Evolutionary conservation across 2,888 invertebrate genomes (phyloP).

Genomic region (Drosophila anomelani): DNA sequence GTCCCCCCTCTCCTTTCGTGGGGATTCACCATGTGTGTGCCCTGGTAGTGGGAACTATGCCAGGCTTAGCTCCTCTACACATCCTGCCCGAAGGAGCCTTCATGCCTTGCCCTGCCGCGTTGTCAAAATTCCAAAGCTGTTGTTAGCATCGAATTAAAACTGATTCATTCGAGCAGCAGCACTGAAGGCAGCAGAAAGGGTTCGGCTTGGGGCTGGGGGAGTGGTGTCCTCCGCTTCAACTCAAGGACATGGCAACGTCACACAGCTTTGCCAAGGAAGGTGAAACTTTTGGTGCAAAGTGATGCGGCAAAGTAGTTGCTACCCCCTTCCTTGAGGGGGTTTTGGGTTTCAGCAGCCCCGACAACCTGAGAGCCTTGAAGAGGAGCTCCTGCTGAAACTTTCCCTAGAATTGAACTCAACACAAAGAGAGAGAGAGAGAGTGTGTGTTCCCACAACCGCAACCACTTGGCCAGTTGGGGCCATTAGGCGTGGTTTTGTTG

Average conservation of each 20-base stretch:
- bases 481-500: slow-evolving; percentile 34
- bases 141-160: slow-evolving; percentile 45
- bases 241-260: slow-evolving; percentile 14
- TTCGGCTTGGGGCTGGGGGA: background rate
- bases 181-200: background rate
- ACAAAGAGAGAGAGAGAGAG: background rate
- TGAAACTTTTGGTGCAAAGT: slow-evolving; percentile 32
- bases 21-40: slow-evolving; percentile 20
- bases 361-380: slow-evolving; percentile 16
- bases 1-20: background rate
- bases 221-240: slow-evolving; percentile 1
- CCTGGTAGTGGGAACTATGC: slow-evolving; percentile 13
- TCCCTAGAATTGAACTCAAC: background rate
- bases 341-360: slow-evolving; percentile 9
- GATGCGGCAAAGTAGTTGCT: slow-evolving; percentile 26
- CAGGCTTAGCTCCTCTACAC: slow-evolving; percentile 15
- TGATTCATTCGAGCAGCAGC: slow-evolving; percentile 40
- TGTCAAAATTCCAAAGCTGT: slow-evolving; percentile 28
- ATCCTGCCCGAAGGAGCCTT: background rate
- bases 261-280: slow-evolving; percentile 7
- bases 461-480: slow-evolving; percentile 39
- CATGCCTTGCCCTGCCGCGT: background rate
- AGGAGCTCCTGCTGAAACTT: background rate
- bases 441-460: slow-evolving; percentile 14
- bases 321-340: background rate